A percentile compares a stretch with the other conserved stretches of the same genome.
Conservation (phyloP, 2,113 vertebrate genomes). For the Pteropus alecto region DNA sequence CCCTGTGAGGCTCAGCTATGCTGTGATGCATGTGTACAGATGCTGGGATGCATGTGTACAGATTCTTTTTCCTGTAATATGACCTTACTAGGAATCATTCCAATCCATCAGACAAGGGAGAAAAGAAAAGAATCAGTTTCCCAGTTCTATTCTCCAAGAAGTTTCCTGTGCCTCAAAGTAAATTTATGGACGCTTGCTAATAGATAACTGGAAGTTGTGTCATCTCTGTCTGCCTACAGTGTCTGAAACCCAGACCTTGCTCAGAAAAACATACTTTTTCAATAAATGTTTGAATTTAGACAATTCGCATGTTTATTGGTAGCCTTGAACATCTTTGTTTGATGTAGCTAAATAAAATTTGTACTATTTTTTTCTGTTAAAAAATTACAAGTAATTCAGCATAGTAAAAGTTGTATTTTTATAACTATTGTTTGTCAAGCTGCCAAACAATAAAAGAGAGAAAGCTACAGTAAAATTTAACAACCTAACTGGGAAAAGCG, state of each 20-base stretch:
- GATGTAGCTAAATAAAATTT: conserved; percentile 48
- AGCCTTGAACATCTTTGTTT: conserved; percentile 4
- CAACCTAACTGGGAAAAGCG: conserved; percentile 40
- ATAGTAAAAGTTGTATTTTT: conserved; percentile 45
- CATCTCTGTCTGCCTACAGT: neutral
- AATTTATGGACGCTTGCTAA: neutral
- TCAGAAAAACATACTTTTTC: neutral
- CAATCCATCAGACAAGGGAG: neutral
- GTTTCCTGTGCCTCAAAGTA: neutral
- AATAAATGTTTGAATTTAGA: conserved; percentile 10
- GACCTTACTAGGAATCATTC: neutral
- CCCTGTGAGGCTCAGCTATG: neutral
- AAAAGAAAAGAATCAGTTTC: neutral
- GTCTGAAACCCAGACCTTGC: neutral
- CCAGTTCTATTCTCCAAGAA: neutral
- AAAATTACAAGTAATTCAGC: conserved; percentile 38
- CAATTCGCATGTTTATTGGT: neutral
- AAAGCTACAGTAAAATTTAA: conserved; percentile 26
- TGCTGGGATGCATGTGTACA: neutral
- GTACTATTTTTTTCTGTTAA: conserved; percentile 7
- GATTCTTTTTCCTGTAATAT: conserved; percentile 21
- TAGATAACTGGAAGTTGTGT: neutral
- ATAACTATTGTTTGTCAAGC: conserved; percentile 17
- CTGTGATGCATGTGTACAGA: neutral
- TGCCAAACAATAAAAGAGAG: conserved; percentile 29